Percentiles rank a stretch among this genome's conserved stretches.
Conservation (phyloP, 2,888 invertebrate species). For the Meliscaeva auricollis region DNA sequence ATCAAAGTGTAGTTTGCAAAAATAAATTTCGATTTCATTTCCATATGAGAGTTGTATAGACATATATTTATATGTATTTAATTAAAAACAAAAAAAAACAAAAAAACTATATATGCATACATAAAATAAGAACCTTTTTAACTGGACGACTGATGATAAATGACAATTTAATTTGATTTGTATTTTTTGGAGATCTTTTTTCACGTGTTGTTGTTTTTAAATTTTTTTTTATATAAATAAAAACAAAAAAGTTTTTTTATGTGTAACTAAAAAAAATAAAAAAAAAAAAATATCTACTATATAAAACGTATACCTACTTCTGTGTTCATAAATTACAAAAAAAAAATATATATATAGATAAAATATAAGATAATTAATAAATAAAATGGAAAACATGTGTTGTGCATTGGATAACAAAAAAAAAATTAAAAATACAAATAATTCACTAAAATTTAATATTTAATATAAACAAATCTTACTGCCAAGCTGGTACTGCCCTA, state of each 20-base stretch:
- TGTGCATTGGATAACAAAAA: conserved; percentile 59
- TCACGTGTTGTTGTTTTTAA: conserved; percentile 4
- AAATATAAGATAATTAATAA: neutral
- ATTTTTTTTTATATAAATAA: conserved; percentile 17
- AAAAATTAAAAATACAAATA: conserved; percentile 15
- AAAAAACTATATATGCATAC: neutral
- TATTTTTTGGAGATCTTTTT: conserved; percentile 36
- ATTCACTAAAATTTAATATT: conserved; percentile 17
- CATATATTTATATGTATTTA: conserved; percentile 38
- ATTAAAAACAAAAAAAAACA: conserved; percentile 3
- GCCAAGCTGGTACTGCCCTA: conserved; percentile 72
- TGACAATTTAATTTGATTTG: conserved; percentile 55
- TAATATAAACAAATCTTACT: conserved; percentile 56
- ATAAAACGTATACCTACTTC: conserved; percentile 31
- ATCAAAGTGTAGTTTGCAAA: conserved; percentile 56
- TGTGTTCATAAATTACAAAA: conserved; percentile 52
- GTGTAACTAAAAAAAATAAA: conserved; percentile 12
- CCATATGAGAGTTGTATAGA: conserved; percentile 58
- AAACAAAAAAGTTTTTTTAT: conserved; percentile 23
- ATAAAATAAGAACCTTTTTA: conserved; percentile 6
- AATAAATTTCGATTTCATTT: conserved; percentile 74
- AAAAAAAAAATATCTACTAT: conserved; percentile 28
- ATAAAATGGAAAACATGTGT: conserved; percentile 63
- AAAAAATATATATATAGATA: conserved; percentile 1
- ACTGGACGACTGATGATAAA: conserved; percentile 63